A percentile compares a stretch with the other conserved stretches of the same genome.
Evolutionary conservation across 2,797 vertebrate species (phyloP).

Genomic region (Pipistrellus pygmaeus): DNA sequence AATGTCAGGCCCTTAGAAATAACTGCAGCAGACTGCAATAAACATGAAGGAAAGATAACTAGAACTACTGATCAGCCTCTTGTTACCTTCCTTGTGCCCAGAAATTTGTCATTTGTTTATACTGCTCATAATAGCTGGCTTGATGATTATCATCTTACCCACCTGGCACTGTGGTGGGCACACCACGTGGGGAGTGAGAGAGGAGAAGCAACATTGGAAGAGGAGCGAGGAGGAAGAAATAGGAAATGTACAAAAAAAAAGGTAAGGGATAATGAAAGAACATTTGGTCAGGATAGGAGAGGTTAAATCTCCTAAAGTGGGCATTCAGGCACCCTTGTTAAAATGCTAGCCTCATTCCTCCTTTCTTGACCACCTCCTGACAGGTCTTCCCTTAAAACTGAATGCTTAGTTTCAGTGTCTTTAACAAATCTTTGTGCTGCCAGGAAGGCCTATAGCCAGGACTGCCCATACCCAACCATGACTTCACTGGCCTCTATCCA

Average conservation of each 20-base stretch:
- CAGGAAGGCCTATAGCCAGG: background rate
- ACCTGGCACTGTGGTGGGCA: slow-evolving; percentile 64
- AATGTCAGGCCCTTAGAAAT: slow-evolving; percentile 94
- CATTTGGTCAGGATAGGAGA: background rate
- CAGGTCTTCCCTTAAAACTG: background rate
- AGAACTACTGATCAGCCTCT: slow-evolving; percentile 91
- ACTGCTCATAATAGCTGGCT: slow-evolving; percentile 89
- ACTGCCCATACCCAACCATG: background rate
- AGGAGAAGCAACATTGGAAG: background rate
- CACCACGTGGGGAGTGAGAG: background rate
- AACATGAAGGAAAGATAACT: slow-evolving; percentile 96
- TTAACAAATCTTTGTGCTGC: background rate
- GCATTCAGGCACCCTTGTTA: background rate
- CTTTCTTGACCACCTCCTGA: background rate
- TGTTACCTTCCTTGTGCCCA: slow-evolving; percentile 92
- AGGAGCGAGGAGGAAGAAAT: slow-evolving; percentile 4
- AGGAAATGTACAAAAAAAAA: background rate
- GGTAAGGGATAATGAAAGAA: slow-evolving; percentile 42
- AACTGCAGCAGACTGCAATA: slow-evolving; percentile 95
- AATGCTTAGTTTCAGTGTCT: background rate
- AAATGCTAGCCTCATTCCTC: background rate
- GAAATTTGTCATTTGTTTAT: slow-evolving; percentile 94
- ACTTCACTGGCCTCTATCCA: background rate
- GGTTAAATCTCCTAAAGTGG: background rate
- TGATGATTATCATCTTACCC: slow-evolving; percentile 85